phyloP scores from a whole-genome alignment of 2,113 vertebrate genomes.

The Aepyceros melampus region DNA sequence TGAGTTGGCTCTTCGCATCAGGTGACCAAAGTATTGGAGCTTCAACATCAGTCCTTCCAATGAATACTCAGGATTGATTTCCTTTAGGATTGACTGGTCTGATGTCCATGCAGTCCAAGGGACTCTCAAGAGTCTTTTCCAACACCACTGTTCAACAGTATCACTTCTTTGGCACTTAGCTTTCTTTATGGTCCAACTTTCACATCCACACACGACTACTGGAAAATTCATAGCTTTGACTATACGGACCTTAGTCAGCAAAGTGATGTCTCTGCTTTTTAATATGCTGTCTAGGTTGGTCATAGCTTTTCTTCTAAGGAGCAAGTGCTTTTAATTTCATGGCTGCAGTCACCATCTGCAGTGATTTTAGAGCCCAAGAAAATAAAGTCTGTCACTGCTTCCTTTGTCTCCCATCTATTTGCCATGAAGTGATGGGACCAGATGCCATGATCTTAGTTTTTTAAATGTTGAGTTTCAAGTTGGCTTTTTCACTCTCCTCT shows the following conservation, averaged over 20 bases:
- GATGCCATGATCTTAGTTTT: neutral
- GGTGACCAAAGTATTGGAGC: neutral
- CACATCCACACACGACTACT: neutral
- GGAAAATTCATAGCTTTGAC: neutral
- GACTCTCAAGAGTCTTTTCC: neutral
- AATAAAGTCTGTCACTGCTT: neutral
- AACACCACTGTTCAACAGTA: neutral
- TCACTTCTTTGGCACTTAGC: neutral
- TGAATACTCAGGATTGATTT: neutral
- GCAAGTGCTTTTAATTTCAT: neutral
- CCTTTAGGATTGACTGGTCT: neutral
- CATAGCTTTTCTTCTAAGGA: neutral
- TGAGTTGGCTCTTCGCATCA: rapidly evolving
- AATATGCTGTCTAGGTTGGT: neutral
- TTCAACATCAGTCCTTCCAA: neutral
- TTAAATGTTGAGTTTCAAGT: neutral
- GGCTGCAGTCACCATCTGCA: neutral
- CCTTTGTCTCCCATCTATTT: neutral
- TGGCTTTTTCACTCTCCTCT: neutral
- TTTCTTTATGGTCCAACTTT: neutral
- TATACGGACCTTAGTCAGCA: neutral
- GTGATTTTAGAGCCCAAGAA: neutral
- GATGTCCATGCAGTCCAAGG: neutral
- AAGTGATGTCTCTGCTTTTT: neutral
- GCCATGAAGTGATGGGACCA: neutral